phyloP scores from a whole-genome alignment of 2,113 vertebrate species.

The Hippocampus abdominalis region DNA sequence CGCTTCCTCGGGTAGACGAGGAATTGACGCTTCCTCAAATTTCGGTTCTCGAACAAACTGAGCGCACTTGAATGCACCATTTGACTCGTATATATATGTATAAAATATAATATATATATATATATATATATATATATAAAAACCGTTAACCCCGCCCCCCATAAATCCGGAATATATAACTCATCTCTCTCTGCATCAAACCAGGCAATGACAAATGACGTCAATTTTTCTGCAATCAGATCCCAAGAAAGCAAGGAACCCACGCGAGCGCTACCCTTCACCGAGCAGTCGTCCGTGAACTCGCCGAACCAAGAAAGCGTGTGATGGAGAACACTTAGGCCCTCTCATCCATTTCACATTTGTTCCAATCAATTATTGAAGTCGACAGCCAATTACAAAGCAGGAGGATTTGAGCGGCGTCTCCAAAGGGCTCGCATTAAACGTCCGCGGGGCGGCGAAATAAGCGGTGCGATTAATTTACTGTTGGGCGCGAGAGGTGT shows the following conservation, averaged over 20 bases:
- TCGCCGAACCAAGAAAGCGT: conserved; percentile 63
- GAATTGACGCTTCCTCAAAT: too few relatives aligned
- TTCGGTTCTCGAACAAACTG: too few relatives aligned
- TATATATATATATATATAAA: too few relatives aligned
- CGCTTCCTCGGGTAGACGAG: too few relatives aligned
- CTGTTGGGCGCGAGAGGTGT: conserved; percentile 64
- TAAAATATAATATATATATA: too few relatives aligned
- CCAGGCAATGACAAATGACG: background rate
- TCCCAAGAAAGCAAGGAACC: background rate
- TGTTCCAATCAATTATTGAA: conserved; percentile 84
- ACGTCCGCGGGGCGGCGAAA: conserved; percentile 68
- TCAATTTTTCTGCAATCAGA: background rate
- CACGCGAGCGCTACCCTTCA: background rate
- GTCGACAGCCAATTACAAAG: conserved; percentile 79
- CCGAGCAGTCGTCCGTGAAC: conserved; percentile 58
- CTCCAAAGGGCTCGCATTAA: conserved; percentile 75
- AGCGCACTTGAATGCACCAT: too few relatives aligned
- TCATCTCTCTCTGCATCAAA: background rate
- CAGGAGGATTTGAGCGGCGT: conserved; percentile 75
- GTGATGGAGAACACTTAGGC: conserved; percentile 79
- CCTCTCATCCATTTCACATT: conserved; percentile 80
- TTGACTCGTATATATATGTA: too few relatives aligned
- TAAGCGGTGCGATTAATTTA: conserved; percentile 78
- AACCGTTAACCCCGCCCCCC: too few relatives aligned
- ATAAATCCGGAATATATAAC: too few relatives aligned